Evolutionary conservation across 37 sponge, comb jelly and placozoan species (phyloP).

Genomic region (Halichondria panicea): DNA sequence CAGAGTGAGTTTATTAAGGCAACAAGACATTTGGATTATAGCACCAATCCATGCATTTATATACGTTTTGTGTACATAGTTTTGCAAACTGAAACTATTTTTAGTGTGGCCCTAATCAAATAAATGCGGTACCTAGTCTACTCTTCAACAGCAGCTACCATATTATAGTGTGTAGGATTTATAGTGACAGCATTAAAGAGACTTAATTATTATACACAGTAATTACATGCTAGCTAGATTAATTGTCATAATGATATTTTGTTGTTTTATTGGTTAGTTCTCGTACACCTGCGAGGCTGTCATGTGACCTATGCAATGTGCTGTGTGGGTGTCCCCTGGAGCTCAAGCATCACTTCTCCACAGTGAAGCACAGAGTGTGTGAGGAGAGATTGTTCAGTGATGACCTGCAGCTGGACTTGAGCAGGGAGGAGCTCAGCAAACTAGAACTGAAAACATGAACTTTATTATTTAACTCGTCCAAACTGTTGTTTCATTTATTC

Average conservation of each 20-base stretch:
- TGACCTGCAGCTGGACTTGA: conserved; percentile 10
- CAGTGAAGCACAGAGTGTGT: conserved; percentile 13
- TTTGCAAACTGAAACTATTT: too few species aligned
- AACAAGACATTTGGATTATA: neutral
- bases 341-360: conserved; percentile 36
- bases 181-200: too few species aligned
- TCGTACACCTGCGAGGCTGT: conserved; percentile 11
- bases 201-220: too few species aligned
- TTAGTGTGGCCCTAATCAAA: neutral
- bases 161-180: neutral
- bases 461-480: too few species aligned
- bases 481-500: too few species aligned
- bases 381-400: conserved; percentile 34
- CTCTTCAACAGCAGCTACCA: neutral
- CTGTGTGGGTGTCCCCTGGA: conserved; percentile 28
- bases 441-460: too few species aligned
- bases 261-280: too few species aligned
- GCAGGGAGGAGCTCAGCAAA: too few species aligned
- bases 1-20: conserved; percentile 31
- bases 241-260: too few species aligned
- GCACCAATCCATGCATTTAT: neutral
- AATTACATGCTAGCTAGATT: too few species aligned
- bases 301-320: conserved; percentile 56
- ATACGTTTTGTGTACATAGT: neutral
- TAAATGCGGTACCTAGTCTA: neutral